phyloP scores from a whole-genome alignment of 2,797 vertebrate genomes.

The Siniperca obscura region DNA sequence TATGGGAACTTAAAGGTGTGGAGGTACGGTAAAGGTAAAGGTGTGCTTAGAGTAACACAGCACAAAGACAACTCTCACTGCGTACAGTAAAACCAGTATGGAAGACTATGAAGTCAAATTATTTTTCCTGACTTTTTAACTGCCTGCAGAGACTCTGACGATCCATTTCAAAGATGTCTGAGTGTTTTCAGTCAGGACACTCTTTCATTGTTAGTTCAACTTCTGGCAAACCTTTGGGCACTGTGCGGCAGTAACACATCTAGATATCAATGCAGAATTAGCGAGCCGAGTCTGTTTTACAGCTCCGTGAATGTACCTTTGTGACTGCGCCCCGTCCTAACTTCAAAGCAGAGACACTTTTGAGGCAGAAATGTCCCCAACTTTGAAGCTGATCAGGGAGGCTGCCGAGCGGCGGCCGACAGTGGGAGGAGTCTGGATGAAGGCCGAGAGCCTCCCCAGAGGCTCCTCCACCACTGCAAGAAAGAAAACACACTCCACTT shows the following conservation, averaged over 20 bases:
- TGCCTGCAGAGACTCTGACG: constrained; percentile 9
- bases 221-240: background rate
- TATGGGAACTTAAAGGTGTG: too few species aligned
- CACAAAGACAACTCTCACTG: too few species aligned
- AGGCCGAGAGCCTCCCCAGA: constrained; percentile 52
- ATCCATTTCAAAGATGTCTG: constrained; percentile 8
- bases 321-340: constrained; percentile 11
- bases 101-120: too few species aligned
- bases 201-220: constrained; percentile 32
- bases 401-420: constrained; percentile 42
- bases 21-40: too few species aligned
- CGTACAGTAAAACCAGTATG: too few species aligned
- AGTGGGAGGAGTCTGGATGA: constrained; percentile 56
- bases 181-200: constrained; percentile 10
- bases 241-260: constrained; percentile 3
- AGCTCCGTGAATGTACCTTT: constrained; percentile 23
- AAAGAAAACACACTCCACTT: constrained; percentile 35
- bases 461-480: constrained; percentile 26
- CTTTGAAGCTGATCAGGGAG: constrained; percentile 62
- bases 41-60: too few species aligned
- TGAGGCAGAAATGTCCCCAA: constrained; percentile 58
- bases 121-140: too few species aligned
- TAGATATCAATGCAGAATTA: constrained; percentile 26
- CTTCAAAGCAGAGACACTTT: constrained; percentile 46
- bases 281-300: constrained; percentile 7